Evolutionary conservation across 2,797 vertebrate genomes (phyloP).

Genomic region (Rhinophrynus dorsalis): DNA sequence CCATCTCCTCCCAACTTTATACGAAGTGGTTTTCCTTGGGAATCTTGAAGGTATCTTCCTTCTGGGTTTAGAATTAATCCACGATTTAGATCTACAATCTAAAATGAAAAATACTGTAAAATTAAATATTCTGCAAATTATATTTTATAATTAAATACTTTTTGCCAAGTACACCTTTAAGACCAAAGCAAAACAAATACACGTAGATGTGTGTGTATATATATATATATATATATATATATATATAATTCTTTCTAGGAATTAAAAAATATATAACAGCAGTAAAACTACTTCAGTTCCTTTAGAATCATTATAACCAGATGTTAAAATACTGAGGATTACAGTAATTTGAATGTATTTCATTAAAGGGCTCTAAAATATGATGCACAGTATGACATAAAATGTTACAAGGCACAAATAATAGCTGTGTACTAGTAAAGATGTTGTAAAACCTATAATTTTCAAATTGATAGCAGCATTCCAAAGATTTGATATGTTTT

Average conservation of each 20-base stretch:
- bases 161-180: no score
- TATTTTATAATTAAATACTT: not conserved
- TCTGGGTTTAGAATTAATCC: constrained; percentile 90
- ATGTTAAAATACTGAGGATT: not conserved
- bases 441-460: no score
- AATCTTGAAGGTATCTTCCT: constrained; percentile 91
- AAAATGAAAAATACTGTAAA: constrained; percentile 48
- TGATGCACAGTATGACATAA: not conserved
- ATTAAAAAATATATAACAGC: not conserved
- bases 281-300: not conserved
- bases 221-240: no score
- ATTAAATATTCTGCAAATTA: not conserved
- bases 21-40: constrained; percentile 86
- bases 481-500: no score
- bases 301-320: not conserved
- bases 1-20: constrained; percentile 93
- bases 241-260: not conserved
- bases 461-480: no score
- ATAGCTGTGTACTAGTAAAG: no score
- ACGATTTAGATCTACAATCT: constrained; percentile 90
- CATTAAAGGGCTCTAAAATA: not conserved
- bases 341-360: not conserved
- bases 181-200: not conserved
- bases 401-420: constrained; percentile 1
- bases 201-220: no score